Evolutionary conservation across 2,888 invertebrate species (phyloP).

Genomic region (Matsumyia berberina): DNA sequence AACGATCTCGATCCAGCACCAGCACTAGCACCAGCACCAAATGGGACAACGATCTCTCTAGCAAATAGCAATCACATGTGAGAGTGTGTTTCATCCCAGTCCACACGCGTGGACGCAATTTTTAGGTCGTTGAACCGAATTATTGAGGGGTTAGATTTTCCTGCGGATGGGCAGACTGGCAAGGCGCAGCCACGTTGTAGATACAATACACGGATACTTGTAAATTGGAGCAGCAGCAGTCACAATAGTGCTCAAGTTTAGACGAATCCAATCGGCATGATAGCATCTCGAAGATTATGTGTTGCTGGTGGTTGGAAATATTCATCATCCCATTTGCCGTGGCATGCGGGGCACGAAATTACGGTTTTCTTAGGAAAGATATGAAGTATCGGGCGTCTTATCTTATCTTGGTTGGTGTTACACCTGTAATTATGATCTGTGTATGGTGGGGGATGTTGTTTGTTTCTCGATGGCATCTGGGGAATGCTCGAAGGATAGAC

Average conservation of each 20-base stretch:
- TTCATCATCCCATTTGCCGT: constrained; percentile 8
- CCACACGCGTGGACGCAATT: constrained; percentile 76
- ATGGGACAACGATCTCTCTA: constrained; percentile 40
- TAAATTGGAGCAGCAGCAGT: not conserved
- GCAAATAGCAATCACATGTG: constrained; percentile 28
- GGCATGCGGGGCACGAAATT: not conserved
- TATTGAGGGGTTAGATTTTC: constrained; percentile 68
- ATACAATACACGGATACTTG: constrained; percentile 23
- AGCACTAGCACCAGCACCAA: constrained; percentile 48
- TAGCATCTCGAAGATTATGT: constrained; percentile 31
- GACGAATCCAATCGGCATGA: constrained; percentile 21
- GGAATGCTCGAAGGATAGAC: not conserved
- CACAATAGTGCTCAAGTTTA: constrained; percentile 18
- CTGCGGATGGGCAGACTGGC: constrained; percentile 44
- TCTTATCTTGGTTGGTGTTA: constrained; percentile 30
- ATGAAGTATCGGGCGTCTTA: constrained; percentile 37
- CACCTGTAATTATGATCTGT: constrained; percentile 14
- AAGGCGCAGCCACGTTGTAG: constrained; percentile 6
- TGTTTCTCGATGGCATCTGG: not conserved
- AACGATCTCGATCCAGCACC: constrained; percentile 52
- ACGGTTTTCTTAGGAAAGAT: constrained; percentile 31
- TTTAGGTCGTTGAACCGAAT: constrained; percentile 73
- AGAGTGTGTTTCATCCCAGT: constrained; percentile 61
- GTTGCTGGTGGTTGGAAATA: constrained; percentile 3
- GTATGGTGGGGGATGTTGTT: constrained; percentile 22